Conservation (phyloP, 2,113 vertebrate species). For the Zapornia atra region DNA sequence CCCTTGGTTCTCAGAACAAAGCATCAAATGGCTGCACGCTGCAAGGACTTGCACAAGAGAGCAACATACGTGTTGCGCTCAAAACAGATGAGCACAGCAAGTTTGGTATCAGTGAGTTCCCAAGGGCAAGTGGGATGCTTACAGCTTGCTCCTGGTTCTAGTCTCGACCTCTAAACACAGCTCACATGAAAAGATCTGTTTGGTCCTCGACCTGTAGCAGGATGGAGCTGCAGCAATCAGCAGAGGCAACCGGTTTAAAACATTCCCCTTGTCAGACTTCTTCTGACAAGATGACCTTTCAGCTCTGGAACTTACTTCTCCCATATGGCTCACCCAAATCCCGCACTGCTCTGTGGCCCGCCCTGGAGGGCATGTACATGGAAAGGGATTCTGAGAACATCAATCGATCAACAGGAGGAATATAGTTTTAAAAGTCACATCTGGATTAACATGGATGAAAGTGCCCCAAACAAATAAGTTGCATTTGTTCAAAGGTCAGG, state of each 20-base stretch:
- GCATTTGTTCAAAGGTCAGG: conserved; percentile 18
- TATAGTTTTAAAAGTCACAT: conserved; percentile 3
- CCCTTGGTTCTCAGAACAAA: accelerated
- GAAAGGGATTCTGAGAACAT: neutral
- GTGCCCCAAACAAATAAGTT: neutral
- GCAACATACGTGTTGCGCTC: accelerated
- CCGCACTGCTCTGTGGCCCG: neutral
- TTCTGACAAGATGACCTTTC: neutral
- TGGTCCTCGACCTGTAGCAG: neutral
- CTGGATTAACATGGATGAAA: conserved; percentile 42
- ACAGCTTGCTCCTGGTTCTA: neutral
- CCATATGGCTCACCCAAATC: neutral
- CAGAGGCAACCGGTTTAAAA: neutral
- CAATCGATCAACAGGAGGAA: neutral
- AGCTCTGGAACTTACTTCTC: neutral
- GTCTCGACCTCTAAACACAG: neutral
- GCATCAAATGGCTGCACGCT: accelerated
- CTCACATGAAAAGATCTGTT: neutral
- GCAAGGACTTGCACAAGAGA: neutral
- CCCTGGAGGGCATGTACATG: neutral
- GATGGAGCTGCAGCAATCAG: neutral
- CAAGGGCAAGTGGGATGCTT: neutral
- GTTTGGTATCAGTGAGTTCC: neutral
- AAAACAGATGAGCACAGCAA: neutral
- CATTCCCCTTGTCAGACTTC: neutral